These are phyloP conservation scores for Vanessa cardui DNA, from an alignment of 2,888 invertebrate genomes.

Conservation along the genomic window DNA sequence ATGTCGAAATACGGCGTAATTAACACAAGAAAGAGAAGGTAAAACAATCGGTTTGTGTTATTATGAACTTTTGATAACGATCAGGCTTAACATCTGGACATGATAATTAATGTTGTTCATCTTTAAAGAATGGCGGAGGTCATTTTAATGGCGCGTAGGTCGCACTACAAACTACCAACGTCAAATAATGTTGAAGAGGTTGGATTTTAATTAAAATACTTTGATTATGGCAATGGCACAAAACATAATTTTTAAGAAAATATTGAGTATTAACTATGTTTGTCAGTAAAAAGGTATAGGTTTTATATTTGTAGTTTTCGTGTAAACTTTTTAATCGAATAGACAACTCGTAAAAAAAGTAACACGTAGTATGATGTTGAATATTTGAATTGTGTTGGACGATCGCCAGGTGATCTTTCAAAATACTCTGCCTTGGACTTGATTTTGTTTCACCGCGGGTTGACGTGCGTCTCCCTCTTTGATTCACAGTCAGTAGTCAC, in stretches of 20 bases:
- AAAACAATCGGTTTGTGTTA: not conserved
- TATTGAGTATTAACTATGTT: not conserved
- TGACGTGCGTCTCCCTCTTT: not conserved
- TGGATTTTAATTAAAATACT: too few species aligned
- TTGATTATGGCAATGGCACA: too few species aligned
- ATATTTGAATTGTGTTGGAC: constrained; percentile 61
- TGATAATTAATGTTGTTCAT: not conserved
- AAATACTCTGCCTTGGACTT: constrained; percentile 70
- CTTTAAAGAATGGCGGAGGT: not conserved
- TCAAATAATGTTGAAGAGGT: not conserved
- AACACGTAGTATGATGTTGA: constrained; percentile 51
- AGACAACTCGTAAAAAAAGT: constrained; percentile 19
- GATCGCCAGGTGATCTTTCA: constrained; percentile 62
- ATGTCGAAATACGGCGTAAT: not conserved
- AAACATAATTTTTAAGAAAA: too few species aligned
- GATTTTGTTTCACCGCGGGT: constrained; percentile 46
- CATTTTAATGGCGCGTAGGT: not conserved
- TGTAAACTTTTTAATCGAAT: not conserved
- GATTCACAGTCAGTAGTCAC: constrained; percentile 12
- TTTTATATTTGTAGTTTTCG: not conserved
- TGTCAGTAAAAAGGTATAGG: not conserved
- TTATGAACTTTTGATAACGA: not conserved
- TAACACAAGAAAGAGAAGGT: not conserved
- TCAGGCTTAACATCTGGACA: not conserved
- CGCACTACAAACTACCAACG: not conserved